These are phyloP conservation scores for Gobius niger DNA, from an alignment of 2,113 vertebrate genomes.

Conservation along the genomic window DNA sequence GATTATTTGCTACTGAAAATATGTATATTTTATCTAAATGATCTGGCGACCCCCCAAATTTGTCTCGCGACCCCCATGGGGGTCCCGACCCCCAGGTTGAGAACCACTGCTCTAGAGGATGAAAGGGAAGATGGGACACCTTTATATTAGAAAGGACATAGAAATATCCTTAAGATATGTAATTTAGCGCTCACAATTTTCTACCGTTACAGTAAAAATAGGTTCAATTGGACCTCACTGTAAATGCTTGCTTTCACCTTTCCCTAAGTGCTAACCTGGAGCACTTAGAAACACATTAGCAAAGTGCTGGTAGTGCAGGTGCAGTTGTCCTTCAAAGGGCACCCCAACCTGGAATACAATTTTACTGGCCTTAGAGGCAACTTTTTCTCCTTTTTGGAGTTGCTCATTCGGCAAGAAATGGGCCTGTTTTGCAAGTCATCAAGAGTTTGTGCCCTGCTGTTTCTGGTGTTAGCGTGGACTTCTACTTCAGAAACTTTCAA, in stretches of 20 bases:
- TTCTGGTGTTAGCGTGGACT: not conserved
- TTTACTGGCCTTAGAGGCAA: not conserved
- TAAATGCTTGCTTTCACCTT: not conserved
- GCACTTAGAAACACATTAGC: conserved; percentile 5
- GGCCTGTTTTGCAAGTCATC: not conserved
- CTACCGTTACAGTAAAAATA: not conserved
- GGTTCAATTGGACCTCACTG: not conserved
- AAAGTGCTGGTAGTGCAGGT: not conserved
- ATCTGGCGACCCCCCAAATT: too few species aligned
- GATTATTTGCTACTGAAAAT: too few species aligned
- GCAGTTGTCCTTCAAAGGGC: not conserved
- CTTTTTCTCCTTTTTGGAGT: not conserved
- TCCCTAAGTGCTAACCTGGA: not conserved
- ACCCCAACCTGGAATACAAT: not conserved
- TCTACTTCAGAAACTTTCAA: not conserved
- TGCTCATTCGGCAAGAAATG: not conserved
- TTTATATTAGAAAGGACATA: too few species aligned
- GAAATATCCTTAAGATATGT: not conserved
- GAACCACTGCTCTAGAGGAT: too few species aligned
- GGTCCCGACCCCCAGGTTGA: too few species aligned
- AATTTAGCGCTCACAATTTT: not conserved
- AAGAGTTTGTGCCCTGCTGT: not conserved
- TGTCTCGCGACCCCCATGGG: too few species aligned
- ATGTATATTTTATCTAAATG: too few species aligned
- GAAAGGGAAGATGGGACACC: not conserved